These are phyloP conservation scores for Cetoscarus ocellatus DNA, from an alignment of 2,797 vertebrate species.

Conservation along the genomic window DNA sequence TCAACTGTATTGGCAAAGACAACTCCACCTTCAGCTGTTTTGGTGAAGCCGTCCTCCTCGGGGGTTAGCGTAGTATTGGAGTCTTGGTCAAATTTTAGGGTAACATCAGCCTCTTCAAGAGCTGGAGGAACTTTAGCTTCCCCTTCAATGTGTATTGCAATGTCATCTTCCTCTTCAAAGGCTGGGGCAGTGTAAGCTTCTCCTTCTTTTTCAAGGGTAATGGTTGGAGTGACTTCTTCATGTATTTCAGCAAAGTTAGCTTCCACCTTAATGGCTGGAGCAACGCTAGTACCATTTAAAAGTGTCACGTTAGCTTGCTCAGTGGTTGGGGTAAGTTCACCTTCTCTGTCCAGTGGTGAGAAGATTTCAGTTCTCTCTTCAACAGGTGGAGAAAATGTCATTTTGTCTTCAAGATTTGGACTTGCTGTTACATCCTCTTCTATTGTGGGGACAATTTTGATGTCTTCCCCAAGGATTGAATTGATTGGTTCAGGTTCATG, in stretches of 20 bases:
- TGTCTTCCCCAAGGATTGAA: conserved; percentile 19
- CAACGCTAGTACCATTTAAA: not conserved
- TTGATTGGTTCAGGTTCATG: conserved; percentile 48
- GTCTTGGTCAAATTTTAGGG: not conserved
- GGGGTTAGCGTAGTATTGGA: not conserved
- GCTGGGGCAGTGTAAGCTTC: not conserved
- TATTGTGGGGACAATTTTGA: conserved; percentile 6
- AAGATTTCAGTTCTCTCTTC: not conserved
- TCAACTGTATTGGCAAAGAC: not conserved
- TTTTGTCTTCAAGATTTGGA: conserved; percentile 2
- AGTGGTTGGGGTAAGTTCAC: conserved; percentile 1
- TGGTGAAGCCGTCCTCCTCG: not conserved
- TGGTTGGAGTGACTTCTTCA: not conserved
- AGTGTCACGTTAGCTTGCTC: not conserved
- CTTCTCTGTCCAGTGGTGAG: not conserved
- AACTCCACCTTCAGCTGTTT: not conserved
- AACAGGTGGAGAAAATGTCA: not conserved
- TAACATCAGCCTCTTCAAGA: not conserved
- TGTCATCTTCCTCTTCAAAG: not conserved
- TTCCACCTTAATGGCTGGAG: not conserved
- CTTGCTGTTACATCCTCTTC: conserved; percentile 4
- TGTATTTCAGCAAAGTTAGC: too few species aligned
- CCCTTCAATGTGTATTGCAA: conserved; percentile 9
- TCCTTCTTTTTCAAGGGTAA: not conserved
- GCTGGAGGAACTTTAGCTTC: not conserved